Conservation (phyloP, 1,140 invertebrate species). For the Magallana gigas region DNA sequence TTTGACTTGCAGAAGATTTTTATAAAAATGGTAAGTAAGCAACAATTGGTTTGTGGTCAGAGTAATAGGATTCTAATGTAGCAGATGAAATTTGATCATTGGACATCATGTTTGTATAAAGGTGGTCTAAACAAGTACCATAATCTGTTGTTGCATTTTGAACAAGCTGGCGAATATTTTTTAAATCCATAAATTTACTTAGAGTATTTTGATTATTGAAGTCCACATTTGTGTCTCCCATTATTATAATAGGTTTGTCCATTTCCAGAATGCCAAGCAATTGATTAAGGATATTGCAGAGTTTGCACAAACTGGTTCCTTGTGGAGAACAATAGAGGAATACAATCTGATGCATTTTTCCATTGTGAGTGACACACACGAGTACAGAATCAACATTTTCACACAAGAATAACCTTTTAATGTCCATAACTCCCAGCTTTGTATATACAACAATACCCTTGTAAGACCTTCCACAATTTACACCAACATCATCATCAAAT, state of each 20-base stretch:
- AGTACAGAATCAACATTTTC: background rate
- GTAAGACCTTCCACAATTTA: background rate
- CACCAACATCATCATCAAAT: background rate
- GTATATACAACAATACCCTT: conserved; percentile 37
- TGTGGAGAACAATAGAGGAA: conserved; percentile 39
- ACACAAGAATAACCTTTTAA: no score
- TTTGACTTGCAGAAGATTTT: no score
- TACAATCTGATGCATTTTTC: background rate
- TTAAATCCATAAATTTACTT: background rate
- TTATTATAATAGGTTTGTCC: background rate
- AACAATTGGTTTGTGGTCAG: conserved; percentile 49
- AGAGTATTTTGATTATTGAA: background rate
- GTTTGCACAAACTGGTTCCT: background rate
- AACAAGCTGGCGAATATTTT: background rate
- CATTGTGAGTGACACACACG: background rate
- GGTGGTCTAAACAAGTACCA: conserved; percentile 52
- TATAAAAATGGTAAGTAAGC: no score
- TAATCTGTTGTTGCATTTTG: conserved; percentile 48
- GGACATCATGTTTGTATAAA: conserved; percentile 34
- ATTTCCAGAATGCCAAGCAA: background rate
- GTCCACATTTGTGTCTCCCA: conserved; percentile 49
- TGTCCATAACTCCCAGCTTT: no score
- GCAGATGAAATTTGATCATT: background rate
- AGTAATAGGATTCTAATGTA: conserved; percentile 51
- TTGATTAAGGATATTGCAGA: background rate